These are phyloP conservation scores for Pocillopora meandrina DNA, from an alignment of 92 coral and sea anemone species.

Conservation along the genomic window DNA sequence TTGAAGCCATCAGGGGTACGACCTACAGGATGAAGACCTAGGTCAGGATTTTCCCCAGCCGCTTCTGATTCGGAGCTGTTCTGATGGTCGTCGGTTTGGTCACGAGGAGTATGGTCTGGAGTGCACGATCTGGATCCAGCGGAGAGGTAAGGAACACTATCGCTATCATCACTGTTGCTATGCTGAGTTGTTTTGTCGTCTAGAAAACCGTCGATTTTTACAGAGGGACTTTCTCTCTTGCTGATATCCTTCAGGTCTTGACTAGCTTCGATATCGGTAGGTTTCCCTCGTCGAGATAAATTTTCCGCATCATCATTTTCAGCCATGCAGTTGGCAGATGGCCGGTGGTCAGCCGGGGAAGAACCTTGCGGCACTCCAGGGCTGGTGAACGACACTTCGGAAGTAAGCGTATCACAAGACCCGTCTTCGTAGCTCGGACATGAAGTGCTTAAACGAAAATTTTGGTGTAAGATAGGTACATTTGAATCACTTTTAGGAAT, in stretches of 20 bases:
- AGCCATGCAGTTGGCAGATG: neutral
- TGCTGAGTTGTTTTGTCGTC: neutral
- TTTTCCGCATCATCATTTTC: neutral
- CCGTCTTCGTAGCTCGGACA: neutral
- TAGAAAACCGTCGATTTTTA: neutral
- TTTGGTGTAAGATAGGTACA: constrained; percentile 10
- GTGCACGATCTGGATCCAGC: constrained; percentile 16
- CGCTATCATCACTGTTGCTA: constrained; percentile 3
- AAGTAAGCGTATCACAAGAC: neutral
- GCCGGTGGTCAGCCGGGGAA: neutral
- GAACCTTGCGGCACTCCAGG: neutral
- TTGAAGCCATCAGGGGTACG: neutral
- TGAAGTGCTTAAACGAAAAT: neutral
- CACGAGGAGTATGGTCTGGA: neutral
- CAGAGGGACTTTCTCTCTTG: neutral
- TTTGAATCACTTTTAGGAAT: constrained; percentile 51
- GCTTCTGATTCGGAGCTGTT: neutral
- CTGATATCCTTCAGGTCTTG: neutral
- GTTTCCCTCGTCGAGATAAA: neutral
- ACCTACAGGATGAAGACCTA: neutral
- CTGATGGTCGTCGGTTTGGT: neutral
- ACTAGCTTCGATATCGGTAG: neutral
- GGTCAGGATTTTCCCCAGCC: neutral
- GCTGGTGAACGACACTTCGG: neutral
- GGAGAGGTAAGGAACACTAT: constrained; percentile 9